Evolutionary conservation across 2,888 invertebrate genomes (phyloP), one percentile per base, ranked within the genome.

Genomic region (Mycogona germanica): DNA sequence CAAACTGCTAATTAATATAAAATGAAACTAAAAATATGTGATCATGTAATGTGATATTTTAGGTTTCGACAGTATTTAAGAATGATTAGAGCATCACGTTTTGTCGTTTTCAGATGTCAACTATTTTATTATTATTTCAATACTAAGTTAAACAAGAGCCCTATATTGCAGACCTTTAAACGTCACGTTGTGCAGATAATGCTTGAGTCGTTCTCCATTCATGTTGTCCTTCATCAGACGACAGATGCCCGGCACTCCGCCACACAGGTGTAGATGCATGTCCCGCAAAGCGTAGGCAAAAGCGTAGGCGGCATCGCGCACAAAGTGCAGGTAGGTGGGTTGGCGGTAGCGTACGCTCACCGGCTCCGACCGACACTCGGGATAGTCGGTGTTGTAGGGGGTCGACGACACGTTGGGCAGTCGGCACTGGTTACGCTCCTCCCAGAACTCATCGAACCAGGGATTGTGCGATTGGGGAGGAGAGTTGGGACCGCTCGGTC

Each of bases 401-500:
- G 56, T 60, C 1, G 35, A 19, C 2, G 48, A 52, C 6, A 52
- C 41, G 4, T 47, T 41, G 2, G 47, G 54, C 35, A 60, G 56
- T 41, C 58, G 60, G 56, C 68, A 69, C 38, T 72, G 67, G 60
- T 71, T 71, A 51, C 71, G 68, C 41, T 70, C 68, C 35, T 66
- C 67, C 74, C 75, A 75, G 60, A 71, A 75, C 59, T 76, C 75
- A 0, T 62, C 49, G 56, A 76, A 76, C 76, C 76, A 76, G 0
- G 75, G 76, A 63, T 75, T 72, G n/a, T n/a, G n/a, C n/a, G n/a
- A n/a, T n/a, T n/a, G n/a, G n/a, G n/a, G n/a, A 9, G 65, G 63
- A 55, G 63, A 58, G 1, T 59, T 48, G 23, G 61, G 57, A 59
- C 72, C 72, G 35, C 58, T 59, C 1, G 69, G 65, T 4, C 60